These are phyloP conservation scores for Chelonus insularis DNA, from an alignment of 1,140 invertebrate species.

Conservation along the genomic window DNA sequence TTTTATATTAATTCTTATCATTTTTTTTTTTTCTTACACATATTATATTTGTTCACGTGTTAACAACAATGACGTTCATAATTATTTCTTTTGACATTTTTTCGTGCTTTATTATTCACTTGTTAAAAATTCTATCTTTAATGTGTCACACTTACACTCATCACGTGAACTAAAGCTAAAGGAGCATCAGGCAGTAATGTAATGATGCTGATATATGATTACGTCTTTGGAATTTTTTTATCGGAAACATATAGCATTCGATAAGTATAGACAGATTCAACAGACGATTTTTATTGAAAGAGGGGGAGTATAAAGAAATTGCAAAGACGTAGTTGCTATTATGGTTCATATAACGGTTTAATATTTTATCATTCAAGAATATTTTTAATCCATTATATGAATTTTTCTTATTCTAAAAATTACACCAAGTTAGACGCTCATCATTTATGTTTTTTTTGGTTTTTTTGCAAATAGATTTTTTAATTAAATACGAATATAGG, in stretches of 20 bases:
- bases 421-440: too few species aligned
- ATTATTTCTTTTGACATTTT: background rate
- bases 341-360: too few species aligned
- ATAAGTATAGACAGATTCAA: too few species aligned
- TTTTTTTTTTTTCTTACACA: slow-evolving; percentile 10
- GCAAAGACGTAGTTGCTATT: too few species aligned
- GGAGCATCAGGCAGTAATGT: slow-evolving; percentile 14
- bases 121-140: too few species aligned
- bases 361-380: too few species aligned
- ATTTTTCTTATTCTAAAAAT: too few species aligned
- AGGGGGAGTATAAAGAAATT: too few species aligned
- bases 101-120: background rate
- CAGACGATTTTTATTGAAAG: too few species aligned
- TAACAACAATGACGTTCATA: background rate
- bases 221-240: background rate
- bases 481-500: background rate
- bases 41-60: too few species aligned
- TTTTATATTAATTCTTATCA: slow-evolving; percentile 15
- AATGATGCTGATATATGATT: slow-evolving; percentile 2
- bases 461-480: background rate
- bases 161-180: background rate
- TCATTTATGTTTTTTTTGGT: background rate
- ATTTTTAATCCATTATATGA: too few species aligned
- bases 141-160: background rate
- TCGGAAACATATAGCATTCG: background rate